Percentiles rank a stretch among this genome's conserved stretches.
Evolutionary conservation across 2,797 vertebrate species (phyloP).

Genomic region (Petrocephalus sullivani): DNA sequence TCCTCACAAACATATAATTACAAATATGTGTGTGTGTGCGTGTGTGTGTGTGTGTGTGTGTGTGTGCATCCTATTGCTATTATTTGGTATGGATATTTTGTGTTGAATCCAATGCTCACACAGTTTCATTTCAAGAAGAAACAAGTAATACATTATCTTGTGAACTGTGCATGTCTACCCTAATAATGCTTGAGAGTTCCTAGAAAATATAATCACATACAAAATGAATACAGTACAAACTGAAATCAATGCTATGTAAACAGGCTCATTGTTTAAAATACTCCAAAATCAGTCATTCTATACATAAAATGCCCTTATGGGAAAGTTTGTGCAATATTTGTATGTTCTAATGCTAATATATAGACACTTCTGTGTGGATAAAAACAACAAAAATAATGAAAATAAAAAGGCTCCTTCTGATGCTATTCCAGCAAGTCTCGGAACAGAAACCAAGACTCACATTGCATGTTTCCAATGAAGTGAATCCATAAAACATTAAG

Average conservation of each 20-base stretch:
- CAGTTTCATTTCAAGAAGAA: conserved; percentile 15
- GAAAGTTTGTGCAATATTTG: conserved; percentile 12
- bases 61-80: neutral
- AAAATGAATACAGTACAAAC: conserved; percentile 16
- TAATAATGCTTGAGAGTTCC: conserved; percentile 7
- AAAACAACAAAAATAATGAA: neutral
- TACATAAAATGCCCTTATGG: neutral
- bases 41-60: neutral
- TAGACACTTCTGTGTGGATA: neutral
- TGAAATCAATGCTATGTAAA: neutral
- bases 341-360: conserved; percentile 7
- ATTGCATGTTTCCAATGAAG: neutral
- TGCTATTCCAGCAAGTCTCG: neutral
- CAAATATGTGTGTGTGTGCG: neutral
- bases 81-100: neutral
- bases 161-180: neutral
- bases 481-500: neutral
- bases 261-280: neutral
- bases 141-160: neutral
- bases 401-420: neutral
- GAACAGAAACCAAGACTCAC: neutral
- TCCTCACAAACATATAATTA: no score
- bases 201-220: neutral
- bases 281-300: neutral
- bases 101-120: neutral